Conservation (phyloP, 2,113 vertebrate species). For the Ciconia stormi region DNA sequence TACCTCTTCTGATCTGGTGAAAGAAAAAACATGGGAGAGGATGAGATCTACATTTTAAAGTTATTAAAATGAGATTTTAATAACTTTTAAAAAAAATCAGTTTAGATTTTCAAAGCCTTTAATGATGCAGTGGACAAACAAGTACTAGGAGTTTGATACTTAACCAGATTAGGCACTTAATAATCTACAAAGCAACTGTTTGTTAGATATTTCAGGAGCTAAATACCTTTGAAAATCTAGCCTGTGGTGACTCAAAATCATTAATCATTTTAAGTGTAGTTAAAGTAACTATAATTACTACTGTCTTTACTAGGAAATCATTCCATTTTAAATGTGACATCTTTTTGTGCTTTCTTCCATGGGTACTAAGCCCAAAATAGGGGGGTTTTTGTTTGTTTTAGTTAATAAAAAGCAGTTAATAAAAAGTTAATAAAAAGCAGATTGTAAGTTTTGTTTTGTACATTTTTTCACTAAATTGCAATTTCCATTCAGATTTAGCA, state of each 20-base stretch:
- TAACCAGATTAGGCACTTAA: neutral
- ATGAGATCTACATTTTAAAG: neutral
- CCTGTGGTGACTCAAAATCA: neutral
- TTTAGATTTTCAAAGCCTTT: constrained; percentile 4
- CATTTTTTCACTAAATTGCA: neutral
- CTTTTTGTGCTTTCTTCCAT: neutral
- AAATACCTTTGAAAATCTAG: neutral
- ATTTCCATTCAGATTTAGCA: neutral
- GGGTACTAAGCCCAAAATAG: neutral
- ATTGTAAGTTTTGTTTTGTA: neutral
- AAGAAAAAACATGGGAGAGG: neutral
- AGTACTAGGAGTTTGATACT: neutral
- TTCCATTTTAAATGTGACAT: neutral
- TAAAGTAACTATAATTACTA: neutral
- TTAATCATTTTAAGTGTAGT: constrained; percentile 16
- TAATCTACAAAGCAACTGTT: neutral
- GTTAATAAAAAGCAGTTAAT: neutral
- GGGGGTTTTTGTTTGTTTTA: neutral
- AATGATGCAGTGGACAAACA: neutral
- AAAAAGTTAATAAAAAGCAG: neutral
- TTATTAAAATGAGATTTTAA: neutral
- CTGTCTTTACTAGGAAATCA: neutral
- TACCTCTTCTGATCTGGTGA: neutral
- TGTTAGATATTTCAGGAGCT: neutral
- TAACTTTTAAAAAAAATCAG: neutral